Base-by-base conservation (phyloP, 2,113 vertebrate species). In the Salvelinus sp. region DNA sequence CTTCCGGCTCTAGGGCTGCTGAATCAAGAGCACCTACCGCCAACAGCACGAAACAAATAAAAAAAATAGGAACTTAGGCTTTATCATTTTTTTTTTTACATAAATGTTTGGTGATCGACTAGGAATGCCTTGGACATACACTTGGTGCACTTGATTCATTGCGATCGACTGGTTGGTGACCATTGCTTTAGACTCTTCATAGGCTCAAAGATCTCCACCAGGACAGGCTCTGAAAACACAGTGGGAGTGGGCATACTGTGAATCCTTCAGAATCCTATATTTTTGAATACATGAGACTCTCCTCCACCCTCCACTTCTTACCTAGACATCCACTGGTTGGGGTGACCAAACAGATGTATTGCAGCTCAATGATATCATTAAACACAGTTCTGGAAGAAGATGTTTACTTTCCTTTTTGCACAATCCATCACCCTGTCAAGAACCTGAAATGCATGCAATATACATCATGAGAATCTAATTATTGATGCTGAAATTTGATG, bases 261-360 rank as follows among this genome's bases (percentile, higher is more conserved):
- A 66, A 66, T 30, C 4, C 25, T 28, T 16, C 25, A 30, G 9
- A 30, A 12, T 47, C 6, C 12, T 12, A 47, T 47, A 6, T 12
- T 47, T 12, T 3, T 47, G 10, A 47, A 47, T 47, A 47, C 44
- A 47, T 47, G 27, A 2, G 18, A 58, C 14, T 16, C 2, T 27
- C 27, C 27, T 27, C 27, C 28, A 14, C 1, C 27, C 27, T 27
- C 27, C 27, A 33, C 64, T 28, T 28, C 92, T 93, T 92, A 99
- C 98, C 95, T 81, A 95, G 82, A 67, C 28, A 38, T 38, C 86
- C 75, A 33, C 85, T 76, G 28, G 88, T 27, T 1, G 94, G 93
- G 68, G 92, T 76, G 70, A 96, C 73, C 72, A 99, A 93, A 76
- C 94, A 95, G 86, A 98, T 78, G 78, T 94, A 92, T 22, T 98